Evolutionary conservation across 2,888 invertebrate genomes (phyloP).

Genomic region (Caenorhabditis sp.): DNA sequence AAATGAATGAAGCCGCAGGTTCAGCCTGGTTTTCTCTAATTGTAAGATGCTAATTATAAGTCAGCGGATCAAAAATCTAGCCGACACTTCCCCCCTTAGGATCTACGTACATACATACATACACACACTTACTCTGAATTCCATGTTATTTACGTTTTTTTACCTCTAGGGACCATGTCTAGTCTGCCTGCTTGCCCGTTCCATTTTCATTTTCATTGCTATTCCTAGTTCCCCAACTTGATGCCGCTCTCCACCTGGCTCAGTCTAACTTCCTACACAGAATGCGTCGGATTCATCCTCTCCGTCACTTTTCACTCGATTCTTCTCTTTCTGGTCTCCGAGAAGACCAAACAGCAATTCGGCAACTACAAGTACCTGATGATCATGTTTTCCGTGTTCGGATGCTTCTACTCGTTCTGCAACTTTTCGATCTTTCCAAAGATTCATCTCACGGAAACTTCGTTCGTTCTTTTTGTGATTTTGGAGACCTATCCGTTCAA

Average conservation of each 20-base stretch:
- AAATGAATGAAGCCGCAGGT: too few relatives aligned
- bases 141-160: too few relatives aligned
- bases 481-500: not conserved
- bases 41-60: too few relatives aligned
- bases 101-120: too few relatives aligned
- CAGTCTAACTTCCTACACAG: conserved; percentile 21
- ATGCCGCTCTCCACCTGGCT: conserved; percentile 10
- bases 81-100: too few relatives aligned
- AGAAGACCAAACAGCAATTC: conserved; percentile 28
- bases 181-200: too few relatives aligned
- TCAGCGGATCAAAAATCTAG: too few relatives aligned
- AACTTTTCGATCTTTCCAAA: conserved; percentile 36
- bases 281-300: conserved; percentile 18
- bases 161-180: too few relatives aligned
- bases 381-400: conserved; percentile 28
- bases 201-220: too few relatives aligned
- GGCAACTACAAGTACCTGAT: conserved; percentile 53
- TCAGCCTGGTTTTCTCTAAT: too few relatives aligned
- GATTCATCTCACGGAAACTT: conserved; percentile 15
- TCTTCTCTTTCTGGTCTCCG: conserved; percentile 22
- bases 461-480: conserved; percentile 24
- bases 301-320: not conserved
- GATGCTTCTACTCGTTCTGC: conserved; percentile 24
- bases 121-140: too few relatives aligned
- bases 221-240: too few relatives aligned